Evolutionary conservation across 2,888 invertebrate species (phyloP).

Genomic region (Amaurobius ferox): DNA sequence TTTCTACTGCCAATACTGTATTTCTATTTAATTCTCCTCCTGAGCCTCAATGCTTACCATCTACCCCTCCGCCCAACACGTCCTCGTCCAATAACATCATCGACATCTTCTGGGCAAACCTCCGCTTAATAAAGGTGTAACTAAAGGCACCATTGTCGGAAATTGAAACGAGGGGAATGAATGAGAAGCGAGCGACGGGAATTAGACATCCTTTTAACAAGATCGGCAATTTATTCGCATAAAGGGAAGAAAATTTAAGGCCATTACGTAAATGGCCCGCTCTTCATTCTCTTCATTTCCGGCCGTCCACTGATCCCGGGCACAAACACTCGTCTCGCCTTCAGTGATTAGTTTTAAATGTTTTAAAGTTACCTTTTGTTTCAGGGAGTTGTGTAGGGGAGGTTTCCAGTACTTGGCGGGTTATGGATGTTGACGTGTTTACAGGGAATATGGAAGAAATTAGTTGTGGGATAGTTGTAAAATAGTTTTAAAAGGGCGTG

Average conservation of each 20-base stretch:
- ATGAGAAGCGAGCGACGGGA: constrained; percentile 34
- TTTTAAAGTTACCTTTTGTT: constrained; percentile 71
- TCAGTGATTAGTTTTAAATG: constrained; percentile 69
- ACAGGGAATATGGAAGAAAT: too few relatives aligned
- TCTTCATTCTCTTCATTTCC: constrained; percentile 61
- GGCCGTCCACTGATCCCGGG: constrained; percentile 28
- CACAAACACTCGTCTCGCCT: constrained; percentile 52
- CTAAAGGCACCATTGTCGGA: constrained; percentile 57
- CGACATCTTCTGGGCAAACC: too few relatives aligned
- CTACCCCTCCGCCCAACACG: too few relatives aligned
- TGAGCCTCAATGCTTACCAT: too few relatives aligned
- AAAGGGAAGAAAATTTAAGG: constrained; percentile 63
- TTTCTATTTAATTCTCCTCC: too few relatives aligned
- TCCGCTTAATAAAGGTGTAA: constrained; percentile 12
- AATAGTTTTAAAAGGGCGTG: too few relatives aligned
- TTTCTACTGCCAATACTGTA: too few relatives aligned
- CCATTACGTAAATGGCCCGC: constrained; percentile 67
- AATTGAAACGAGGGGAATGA: constrained; percentile 55
- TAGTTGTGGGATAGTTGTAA: too few relatives aligned
- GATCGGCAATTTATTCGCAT: constrained; percentile 69
- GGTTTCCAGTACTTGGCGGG: constrained; percentile 17
- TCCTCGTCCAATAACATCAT: too few relatives aligned
- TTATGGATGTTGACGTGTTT: background rate
- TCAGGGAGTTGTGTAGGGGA: constrained; percentile 16
- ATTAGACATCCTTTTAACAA: constrained; percentile 68